Conservation (phyloP, 2,113 vertebrate genomes). For the Crotalus horridus region DNA sequence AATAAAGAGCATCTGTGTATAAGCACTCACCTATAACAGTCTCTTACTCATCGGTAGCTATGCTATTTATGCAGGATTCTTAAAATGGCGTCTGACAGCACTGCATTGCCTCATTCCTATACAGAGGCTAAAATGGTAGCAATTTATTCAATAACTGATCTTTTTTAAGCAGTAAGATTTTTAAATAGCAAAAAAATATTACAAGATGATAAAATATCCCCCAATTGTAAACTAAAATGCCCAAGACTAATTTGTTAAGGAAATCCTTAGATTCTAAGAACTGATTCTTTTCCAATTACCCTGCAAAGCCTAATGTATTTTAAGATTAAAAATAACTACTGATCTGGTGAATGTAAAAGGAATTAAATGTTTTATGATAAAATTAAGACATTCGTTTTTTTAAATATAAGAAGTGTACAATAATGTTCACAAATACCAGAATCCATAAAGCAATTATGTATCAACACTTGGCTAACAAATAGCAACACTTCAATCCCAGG, state of each 20-base stretch:
- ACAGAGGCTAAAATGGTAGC: constrained; percentile 82
- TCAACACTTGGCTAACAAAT: constrained; percentile 53
- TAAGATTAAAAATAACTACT: constrained; percentile 35
- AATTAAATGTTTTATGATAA: neutral
- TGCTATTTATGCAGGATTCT: constrained; percentile 83
- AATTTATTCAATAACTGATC: constrained; percentile 74
- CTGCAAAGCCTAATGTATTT: constrained; percentile 25
- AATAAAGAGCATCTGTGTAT: constrained; percentile 73
- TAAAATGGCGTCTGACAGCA: constrained; percentile 84
- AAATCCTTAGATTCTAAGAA: constrained; percentile 58
- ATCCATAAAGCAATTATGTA: constrained; percentile 34
- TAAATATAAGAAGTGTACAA: constrained; percentile 1
- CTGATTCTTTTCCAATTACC: constrained; percentile 38
- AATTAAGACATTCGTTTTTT: constrained; percentile 5
- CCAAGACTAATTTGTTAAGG: constrained; percentile 68
- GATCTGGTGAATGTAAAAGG: neutral
- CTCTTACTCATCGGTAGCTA: constrained; percentile 81
- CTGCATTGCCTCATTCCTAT: constrained; percentile 76
- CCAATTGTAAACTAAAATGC: constrained; percentile 64
- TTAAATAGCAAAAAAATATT: constrained; percentile 66
- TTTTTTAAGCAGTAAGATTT: constrained; percentile 61
- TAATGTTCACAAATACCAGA: constrained; percentile 15
- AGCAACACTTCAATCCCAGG: neutral
- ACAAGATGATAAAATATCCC: constrained; percentile 64
- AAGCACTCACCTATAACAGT: constrained; percentile 83